Evolutionary conservation across 2,888 invertebrate genomes (phyloP), one percentile per base, ranked within the genome.

Genomic region (Brachypalpus laphriformis): DNA sequence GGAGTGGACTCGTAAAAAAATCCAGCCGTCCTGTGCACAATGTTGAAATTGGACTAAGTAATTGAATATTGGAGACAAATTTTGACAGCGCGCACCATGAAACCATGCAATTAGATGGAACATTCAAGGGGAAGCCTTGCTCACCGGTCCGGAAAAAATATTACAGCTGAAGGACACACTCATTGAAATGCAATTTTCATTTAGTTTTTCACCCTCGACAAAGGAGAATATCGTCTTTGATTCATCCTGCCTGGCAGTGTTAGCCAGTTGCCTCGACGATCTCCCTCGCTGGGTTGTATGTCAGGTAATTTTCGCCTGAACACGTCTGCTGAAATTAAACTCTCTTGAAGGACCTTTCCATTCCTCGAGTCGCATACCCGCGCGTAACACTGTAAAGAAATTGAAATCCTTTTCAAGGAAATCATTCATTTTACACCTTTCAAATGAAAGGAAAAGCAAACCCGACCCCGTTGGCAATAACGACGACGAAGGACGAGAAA

Each of bases 351-450:
- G 40, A 54, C 40, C 11, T 22, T 54, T 25, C 8, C 40, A 14
- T 14, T 14, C 40, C 6, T n/a, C 37, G 4, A 31, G 31, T 4
- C 25, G 28, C 54, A n/a, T n/a, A 34, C 18, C 45, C 51, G 45
- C 1, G 16, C 25, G 25, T 25, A 25, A 25, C 25, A 16, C 45
- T 37, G 22, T 16, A 54, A 22, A 70, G 70, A 59, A 71, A 65
- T 77, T 71, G 65, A 59, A 82, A 76, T 76, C 42, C 57, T 57
- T 82, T 76, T 70, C 47, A 16, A 31, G 28, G 37, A 74, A 74
- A 80, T 68, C 75, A 75, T 82, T 76, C 63, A 71, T 71, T 71
- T 71, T 51, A 8, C 51, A 77, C 65, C 71, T 65, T 49, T 28
- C 42, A 57, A 77, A 65, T 8, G 71, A 77, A 77, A 76, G 56